Evolutionary conservation across 2,113 vertebrate species (phyloP).

Genomic region (Aphyosemion australe): DNA sequence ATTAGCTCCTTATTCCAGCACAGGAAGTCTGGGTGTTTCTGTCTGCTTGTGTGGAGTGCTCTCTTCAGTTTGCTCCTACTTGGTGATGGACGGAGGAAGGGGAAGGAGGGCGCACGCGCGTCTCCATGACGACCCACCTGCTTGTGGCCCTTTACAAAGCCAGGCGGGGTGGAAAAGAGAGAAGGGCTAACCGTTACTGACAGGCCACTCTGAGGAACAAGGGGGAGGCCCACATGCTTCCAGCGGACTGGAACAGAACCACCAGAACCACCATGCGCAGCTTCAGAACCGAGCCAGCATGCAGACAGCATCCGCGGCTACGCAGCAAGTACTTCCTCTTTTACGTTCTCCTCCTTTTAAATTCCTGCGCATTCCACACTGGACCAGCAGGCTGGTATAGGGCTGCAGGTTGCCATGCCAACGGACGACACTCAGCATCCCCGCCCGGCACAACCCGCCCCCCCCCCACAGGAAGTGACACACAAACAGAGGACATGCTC

Average conservation of each 20-base stretch:
- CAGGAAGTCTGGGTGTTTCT: background rate
- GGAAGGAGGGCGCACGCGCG: constrained; percentile 64
- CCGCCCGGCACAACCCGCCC: background rate
- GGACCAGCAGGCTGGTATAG: constrained; percentile 44
- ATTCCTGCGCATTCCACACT: constrained; percentile 49
- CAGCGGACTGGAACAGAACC: constrained; percentile 63
- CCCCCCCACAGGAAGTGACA: constrained; percentile 37
- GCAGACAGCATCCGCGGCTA: constrained; percentile 69
- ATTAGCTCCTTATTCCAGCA: too few relatives aligned
- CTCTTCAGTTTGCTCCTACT: constrained; percentile 49
- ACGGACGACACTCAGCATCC: constrained; percentile 55
- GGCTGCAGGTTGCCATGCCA: constrained; percentile 78
- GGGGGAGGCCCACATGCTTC: constrained; percentile 76
- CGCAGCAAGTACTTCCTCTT: constrained; percentile 25
- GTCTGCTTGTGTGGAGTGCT: constrained; percentile 22
- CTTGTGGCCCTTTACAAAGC: constrained; percentile 80
- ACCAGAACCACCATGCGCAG: constrained; percentile 72
- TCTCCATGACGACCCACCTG: constrained; percentile 82
- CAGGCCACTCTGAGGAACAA: constrained; percentile 62
- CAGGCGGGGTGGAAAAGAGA: constrained; percentile 78
- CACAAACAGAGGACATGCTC: constrained; percentile 75
- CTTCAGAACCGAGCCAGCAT: constrained; percentile 63
- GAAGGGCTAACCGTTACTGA: constrained; percentile 82
- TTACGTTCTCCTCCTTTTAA: too few relatives aligned
- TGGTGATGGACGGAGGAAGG: constrained; percentile 43